Percentiles rank a stretch among this genome's conserved stretches.
Evolutionary conservation across 1,140 invertebrate genomes (phyloP).

Genomic region (Macrocentrus cingulum): DNA sequence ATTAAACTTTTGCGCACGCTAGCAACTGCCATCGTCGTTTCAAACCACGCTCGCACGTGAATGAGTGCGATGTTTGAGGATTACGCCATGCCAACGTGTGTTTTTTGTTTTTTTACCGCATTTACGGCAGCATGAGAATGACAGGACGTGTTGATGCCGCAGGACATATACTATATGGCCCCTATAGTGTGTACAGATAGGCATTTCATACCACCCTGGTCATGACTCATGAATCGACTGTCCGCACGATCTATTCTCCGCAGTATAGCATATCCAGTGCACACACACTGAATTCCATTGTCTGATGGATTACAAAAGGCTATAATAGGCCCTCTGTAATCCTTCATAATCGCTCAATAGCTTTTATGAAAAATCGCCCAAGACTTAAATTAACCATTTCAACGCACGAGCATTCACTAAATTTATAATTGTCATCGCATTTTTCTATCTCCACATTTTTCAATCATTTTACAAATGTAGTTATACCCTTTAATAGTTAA

Average conservation of each 20-base stretch:
- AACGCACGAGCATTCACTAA: no score
- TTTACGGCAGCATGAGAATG: no score
- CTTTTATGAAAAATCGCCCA: no score
- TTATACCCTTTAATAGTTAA: no score
- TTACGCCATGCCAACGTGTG: neutral
- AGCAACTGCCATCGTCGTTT: neutral
- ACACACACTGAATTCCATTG: neutral
- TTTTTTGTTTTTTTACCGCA: neutral
- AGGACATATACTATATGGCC: neutral
- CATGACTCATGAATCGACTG: constrained; percentile 25
- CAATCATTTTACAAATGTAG: no score
- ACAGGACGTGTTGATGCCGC: neutral
- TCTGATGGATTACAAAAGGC: no score
- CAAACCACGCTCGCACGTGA: neutral
- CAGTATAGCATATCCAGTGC: neutral
- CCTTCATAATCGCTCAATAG: constrained; percentile 14
- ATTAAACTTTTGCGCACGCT: constrained; percentile 39
- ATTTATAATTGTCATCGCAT: no score
- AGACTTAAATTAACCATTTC: no score
- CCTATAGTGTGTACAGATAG: constrained; percentile 9
- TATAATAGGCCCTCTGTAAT: no score
- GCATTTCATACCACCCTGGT: constrained; percentile 7
- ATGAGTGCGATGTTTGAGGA: neutral
- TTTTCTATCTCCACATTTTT: no score
- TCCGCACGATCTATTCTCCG: neutral